Evolutionary conservation across 2,113 vertebrate species (phyloP), one percentile per base, ranked within the genome.

Genomic region (Carassius auratus): DNA sequence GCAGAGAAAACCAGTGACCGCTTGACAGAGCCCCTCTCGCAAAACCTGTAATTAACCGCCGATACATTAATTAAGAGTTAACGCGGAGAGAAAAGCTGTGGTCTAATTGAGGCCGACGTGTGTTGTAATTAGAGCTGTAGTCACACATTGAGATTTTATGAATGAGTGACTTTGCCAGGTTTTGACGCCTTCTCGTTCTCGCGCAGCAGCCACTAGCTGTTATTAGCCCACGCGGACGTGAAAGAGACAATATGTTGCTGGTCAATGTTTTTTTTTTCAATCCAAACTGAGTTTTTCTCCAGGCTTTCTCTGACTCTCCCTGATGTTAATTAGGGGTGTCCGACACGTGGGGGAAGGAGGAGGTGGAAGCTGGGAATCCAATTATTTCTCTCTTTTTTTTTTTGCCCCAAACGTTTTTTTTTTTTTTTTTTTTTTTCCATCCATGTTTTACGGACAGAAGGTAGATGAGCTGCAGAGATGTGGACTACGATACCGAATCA

Each of bases 121-220:
- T 95, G 93, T 93, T 95, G 95, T 96, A 97, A 96, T 96, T 96
- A 96, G 93, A 96, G 93, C 92, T 92, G 92, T 93, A 95, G 95
- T 96, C 93, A 93, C 94, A 94, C 93, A 92, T 95, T 95, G 92
- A 92, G 95, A 95, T 97, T 96, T 94, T 96, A 95, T 95, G 96
- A 96, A 94, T 96, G 96, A 96, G 94, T 96, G 94, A 94, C 92
- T 97, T 96, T 93, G 96, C 93, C 94, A 94, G 93, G 88, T 96
- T 95, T 88, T 95, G 92, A 88, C 89, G 84, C 91, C 91, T 91
- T 92, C 92, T 94, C 92, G 94, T 95, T 95, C 89, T 91, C 93
- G 92, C 94, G 90, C 93, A 92, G 86, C 92, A 94, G 94, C 93
- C 93, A 93, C 91, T 88, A 92, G 88, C 91, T 78, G 84, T 89